Evolutionary conservation across 2,113 vertebrate species (phyloP), one percentile per base, ranked within the genome.

Genomic region (cat (Felis catus)): DNA sequence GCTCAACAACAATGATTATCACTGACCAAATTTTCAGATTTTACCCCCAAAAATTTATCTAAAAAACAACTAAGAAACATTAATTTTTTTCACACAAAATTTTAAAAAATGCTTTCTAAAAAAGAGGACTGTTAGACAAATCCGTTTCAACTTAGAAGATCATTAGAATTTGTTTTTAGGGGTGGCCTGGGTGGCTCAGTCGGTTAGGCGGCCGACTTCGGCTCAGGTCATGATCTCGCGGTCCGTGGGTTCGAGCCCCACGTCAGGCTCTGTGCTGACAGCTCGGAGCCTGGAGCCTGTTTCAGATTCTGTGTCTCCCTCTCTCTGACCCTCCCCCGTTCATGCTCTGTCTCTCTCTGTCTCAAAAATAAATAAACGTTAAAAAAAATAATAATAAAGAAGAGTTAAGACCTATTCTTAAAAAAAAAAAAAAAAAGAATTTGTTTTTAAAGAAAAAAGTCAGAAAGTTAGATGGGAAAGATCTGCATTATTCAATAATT

Each of bases 31-130:
- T 88, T 53, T 71, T 66, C 65, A 97, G 13, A 48, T 87, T 76
- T 45, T 86, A 82, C 27, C 19, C 12, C 29, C 73, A 55, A 31
- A 45, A 33, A 31, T 33, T 53, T 13, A 29, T 45, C 45, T 71
- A 41, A 94, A 96, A 68, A 80, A 3, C 4, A 85, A 82, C 29
- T 18, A 41, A 84, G 12, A 92, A 95, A 79, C 7, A 70, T 82
- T 81, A 39, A n/a, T 55, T 71, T 66, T 79, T 39, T 90, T 81
- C 36, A 95, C 3, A 23, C 45, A 73, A 94, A 94, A 97, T 78
- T 68, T 89, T 63, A 87, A 45, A 31, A 74, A 89, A 9, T 41
- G 27, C 23, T 93, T 82, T 86, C 78, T 94, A 41, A 51, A 71
- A 76, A 94, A 66, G 3, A 86, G 33, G 16, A 31, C 25, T 51